Evolutionary conservation across 2,888 invertebrate genomes (phyloP).

Genomic region (Gastracanthus pulcherrimus): DNA sequence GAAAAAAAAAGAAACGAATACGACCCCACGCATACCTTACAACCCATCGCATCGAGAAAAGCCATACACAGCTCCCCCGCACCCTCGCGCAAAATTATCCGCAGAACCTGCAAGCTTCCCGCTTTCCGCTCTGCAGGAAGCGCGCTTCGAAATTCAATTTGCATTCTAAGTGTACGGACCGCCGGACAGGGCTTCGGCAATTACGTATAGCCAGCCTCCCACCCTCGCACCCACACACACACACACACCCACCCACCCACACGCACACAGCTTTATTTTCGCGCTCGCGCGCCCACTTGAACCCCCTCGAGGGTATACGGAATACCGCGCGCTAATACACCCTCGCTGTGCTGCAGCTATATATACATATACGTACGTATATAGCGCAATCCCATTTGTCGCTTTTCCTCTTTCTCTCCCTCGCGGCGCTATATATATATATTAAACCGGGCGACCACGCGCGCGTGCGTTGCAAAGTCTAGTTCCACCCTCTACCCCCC

Average conservation of each 20-base stretch:
- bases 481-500: background rate
- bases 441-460: background rate
- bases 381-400: no score
- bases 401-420: no score
- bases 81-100: no score
- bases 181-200: slow-evolving; percentile 40
- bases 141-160: slow-evolving; percentile 45
- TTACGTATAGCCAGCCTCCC: slow-evolving; percentile 17
- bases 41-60: no score
- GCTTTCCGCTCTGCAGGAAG: background rate
- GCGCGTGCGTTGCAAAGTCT: background rate
- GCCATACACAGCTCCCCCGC: no score
- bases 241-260: background rate
- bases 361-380: no score
- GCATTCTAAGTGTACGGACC: slow-evolving; percentile 34
- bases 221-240: background rate
- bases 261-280: background rate
- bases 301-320: slow-evolving; percentile 6
- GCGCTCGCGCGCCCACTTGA: background rate
- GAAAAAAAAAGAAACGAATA: no score
- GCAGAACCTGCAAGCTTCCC: no score
- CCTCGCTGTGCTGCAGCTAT: no score
- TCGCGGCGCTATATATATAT: no score
- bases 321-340: background rate
- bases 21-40: no score